A percentile compares a stretch with the other conserved stretches of the same genome.
phyloP scores from a whole-genome alignment of 2,888 invertebrate genomes.

The Eupeodes luniger region DNA sequence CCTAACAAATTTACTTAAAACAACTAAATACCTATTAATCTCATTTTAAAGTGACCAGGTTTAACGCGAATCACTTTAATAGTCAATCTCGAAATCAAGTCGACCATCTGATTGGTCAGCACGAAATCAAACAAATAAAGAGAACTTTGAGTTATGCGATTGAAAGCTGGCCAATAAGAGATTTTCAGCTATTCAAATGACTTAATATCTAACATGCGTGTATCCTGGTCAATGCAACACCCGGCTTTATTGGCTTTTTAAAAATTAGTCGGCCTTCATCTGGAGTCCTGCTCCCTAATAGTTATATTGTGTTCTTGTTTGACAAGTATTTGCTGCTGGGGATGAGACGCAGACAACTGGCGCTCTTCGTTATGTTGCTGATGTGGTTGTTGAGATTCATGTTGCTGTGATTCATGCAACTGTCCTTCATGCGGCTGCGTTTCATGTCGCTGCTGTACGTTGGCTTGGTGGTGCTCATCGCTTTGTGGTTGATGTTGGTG shows the following conservation, averaged over 20 bases:
- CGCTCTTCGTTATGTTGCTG: conserved; percentile 50
- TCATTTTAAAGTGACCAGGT: conserved; percentile 19
- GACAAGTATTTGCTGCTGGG: conserved; percentile 44
- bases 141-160: neutral
- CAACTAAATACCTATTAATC: conserved; percentile 14
- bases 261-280: conserved; percentile 71
- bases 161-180: neutral
- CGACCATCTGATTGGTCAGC: neutral
- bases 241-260: conserved; percentile 47
- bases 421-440: conserved; percentile 30
- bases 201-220: neutral
- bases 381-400: conserved; percentile 39
- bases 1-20: conserved; percentile 55
- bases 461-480: conserved; percentile 52
- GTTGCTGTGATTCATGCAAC: conserved; percentile 17
- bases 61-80: neutral
- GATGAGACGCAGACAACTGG: conserved; percentile 21
- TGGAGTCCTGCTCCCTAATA: conserved; percentile 71
- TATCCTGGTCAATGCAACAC: conserved; percentile 44
- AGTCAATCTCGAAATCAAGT: neutral
- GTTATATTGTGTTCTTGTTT: conserved; percentile 69
- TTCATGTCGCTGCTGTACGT: conserved; percentile 50
- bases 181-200: neutral
- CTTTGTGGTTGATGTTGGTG: conserved; percentile 35
- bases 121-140: neutral